Evolutionary conservation across 2,797 vertebrate species (phyloP).

Genomic region (Propithecus deckenii): DNA sequence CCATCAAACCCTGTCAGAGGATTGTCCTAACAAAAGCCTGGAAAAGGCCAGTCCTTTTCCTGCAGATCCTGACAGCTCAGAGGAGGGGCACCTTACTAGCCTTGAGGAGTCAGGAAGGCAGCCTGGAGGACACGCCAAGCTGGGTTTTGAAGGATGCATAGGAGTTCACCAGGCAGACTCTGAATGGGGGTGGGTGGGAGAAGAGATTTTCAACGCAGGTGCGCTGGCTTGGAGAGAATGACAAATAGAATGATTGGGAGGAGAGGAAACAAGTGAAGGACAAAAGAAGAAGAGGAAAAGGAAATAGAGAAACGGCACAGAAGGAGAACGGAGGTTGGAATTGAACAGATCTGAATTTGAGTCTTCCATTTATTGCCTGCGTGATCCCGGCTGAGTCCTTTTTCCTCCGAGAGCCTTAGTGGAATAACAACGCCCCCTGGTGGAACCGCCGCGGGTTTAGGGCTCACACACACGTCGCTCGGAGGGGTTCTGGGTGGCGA

Average conservation of each 20-base stretch:
- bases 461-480: rapidly evolving
- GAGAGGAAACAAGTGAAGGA: neutral
- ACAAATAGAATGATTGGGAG: neutral
- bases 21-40: neutral
- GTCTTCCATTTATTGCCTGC: neutral
- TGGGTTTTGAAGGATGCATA: neutral
- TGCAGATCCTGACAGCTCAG: neutral
- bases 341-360: neutral
- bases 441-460: neutral
- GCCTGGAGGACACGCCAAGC: neutral
- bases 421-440: neutral
- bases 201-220: neutral
- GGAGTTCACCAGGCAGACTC: neutral
- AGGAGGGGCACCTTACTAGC: neutral
- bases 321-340: neutral
- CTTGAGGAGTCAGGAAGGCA: neutral
- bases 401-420: neutral
- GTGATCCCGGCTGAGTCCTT: neutral
- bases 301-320: neutral
- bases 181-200: neutral
- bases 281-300: neutral
- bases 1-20: neutral
- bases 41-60: neutral
- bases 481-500: rapidly evolving
- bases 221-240: neutral